Conservation (phyloP, 92 coral and sea anemone species). For the Zoanthus sociatus region DNA sequence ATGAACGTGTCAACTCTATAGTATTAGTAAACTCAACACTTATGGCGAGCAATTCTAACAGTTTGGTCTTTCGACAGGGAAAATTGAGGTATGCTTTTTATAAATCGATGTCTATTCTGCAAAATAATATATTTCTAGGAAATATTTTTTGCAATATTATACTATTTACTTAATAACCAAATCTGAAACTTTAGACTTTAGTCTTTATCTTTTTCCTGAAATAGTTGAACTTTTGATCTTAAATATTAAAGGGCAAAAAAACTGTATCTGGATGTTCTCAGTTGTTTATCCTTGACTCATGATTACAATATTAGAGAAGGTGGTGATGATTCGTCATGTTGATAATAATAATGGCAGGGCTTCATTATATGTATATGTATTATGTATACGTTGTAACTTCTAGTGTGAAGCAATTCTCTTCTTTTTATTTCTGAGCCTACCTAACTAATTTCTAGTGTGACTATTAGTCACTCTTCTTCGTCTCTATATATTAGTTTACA, state of each 20-base stretch:
- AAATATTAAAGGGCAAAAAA: neutral
- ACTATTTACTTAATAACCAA: neutral
- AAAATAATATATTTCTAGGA: neutral
- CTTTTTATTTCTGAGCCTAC: no score
- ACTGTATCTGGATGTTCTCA: no score
- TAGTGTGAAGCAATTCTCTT: no score
- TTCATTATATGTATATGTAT: no score
- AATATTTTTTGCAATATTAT: neutral
- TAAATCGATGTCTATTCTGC: neutral
- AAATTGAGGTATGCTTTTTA: constrained; percentile 33
- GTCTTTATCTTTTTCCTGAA: neutral
- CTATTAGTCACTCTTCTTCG: neutral
- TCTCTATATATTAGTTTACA: neutral
- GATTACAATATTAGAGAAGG: neutral
- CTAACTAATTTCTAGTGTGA: neutral
- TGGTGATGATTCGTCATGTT: no score
- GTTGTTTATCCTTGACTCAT: neutral
- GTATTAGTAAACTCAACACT: neutral
- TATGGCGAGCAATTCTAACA: constrained; percentile 8
- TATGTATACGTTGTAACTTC: no score
- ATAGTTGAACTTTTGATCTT: neutral
- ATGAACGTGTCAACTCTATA: neutral
- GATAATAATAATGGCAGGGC: no score
- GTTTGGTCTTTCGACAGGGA: neutral
- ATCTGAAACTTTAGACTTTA: neutral